These are phyloP conservation scores for Ophraella communa DNA, from an alignment of 2,888 invertebrate species.

Conservation along the genomic window DNA sequence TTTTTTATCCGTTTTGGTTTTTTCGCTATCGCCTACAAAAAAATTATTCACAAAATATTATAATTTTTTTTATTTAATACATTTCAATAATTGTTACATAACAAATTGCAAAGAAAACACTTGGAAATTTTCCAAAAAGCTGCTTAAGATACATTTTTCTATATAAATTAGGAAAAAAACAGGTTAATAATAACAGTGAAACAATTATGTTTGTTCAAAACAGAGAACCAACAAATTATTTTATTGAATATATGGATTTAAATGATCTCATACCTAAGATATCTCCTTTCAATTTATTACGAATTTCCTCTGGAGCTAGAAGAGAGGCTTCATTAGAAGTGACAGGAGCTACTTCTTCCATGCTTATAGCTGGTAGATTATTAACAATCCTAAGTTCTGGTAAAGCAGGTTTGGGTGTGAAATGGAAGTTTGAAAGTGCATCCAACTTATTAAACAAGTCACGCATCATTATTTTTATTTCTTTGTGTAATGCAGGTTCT, in stretches of 20 bases:
- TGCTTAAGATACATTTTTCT: no score
- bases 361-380: constrained; percentile 87
- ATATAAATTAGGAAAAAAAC: no score
- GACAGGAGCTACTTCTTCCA: constrained; percentile 96
- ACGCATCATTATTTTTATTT: constrained; percentile 77
- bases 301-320: constrained; percentile 92
- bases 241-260: no score
- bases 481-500: constrained; percentile 78
- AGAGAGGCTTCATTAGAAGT: constrained; percentile 84
- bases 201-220: neutral
- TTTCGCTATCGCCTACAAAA: constrained; percentile 71
- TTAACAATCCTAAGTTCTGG: constrained; percentile 90
- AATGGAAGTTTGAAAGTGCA: constrained; percentile 92
- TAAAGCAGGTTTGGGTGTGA: constrained; percentile 84
- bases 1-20: constrained; percentile 85
- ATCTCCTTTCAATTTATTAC: constrained; percentile 64
- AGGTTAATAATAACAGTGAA: no score
- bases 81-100: no score
- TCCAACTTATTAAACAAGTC: constrained; percentile 85
- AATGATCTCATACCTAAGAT: constrained; percentile 59
- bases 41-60: no score
- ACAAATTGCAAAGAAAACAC: no score
- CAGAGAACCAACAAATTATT: no score
- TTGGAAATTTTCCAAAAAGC: no score
- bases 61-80: no score